Base-by-base conservation (phyloP, 2,113 vertebrate genomes). In the Smithornis capensis region DNA sequence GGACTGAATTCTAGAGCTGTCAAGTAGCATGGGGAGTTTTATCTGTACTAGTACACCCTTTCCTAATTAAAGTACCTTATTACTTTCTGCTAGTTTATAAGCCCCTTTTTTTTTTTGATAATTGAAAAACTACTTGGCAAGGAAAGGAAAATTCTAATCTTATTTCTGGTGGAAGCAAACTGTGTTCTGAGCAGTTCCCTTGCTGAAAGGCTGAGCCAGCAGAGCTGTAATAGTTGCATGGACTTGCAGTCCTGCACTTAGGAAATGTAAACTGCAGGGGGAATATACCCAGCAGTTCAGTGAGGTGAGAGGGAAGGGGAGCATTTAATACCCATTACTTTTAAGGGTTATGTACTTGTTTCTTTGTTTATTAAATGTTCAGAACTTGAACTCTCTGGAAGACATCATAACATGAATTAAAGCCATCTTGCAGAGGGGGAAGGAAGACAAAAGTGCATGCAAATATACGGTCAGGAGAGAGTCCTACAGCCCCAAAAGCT, bases 11-110 rank as follows among this genome's bases (percentile, higher is more conserved):
- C 52, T 68, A 53, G 71, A 90, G 75, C 47, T 75, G n/a, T 52
- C 28, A 18, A 47, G 59, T 63, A 93, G 93, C 73, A 38, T 35
- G 14, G 92, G 92, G 94, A 94, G 64, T 94, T 94, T 94, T 96
- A 96, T 92, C 95, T 93, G 27, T 80, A 59, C 47, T 77, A 60
- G 35, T 77, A 80, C 75, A 85, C 55, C 38, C 70, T 77, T 80
- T 83, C 75, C 93, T 93, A 87, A 93, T 97, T 96, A 93, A 93
- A 96, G 90, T 78, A 81, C 31, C 28, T 22, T 67, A 55, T 69
- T 92, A 90, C 91, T 87, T 94, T 88, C 59, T 75, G 55, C 52
- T 67, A 37, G 67, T 90, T 90, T 91, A 50, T 90, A 92, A 76
- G 42, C 18, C 3, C 1, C 31, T 55, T 57, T 53, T 55, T 88